Evolutionary conservation across 2,888 invertebrate species (phyloP).

Genomic region (Lithodes maja): DNA sequence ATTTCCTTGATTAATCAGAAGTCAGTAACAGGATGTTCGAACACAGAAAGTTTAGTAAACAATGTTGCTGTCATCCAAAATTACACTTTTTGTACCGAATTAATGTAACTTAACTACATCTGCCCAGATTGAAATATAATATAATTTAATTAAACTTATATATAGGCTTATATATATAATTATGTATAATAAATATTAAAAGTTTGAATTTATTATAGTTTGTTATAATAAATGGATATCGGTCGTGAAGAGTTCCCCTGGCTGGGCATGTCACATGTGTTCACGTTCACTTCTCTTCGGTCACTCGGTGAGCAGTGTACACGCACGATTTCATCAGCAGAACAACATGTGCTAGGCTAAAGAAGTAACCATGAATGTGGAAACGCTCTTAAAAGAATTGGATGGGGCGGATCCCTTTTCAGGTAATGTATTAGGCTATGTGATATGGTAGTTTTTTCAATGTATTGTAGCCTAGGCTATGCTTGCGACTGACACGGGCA

Average conservation of each 20-base stretch:
- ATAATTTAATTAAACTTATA: background rate
- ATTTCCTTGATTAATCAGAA: background rate
- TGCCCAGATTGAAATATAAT: background rate
- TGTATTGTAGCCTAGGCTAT: background rate
- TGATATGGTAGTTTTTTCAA: background rate
- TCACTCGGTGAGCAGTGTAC: too few species aligned
- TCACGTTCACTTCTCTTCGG: too few species aligned
- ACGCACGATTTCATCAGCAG: too few species aligned
- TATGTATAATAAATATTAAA: conserved; percentile 10
- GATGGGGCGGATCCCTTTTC: conserved; percentile 21
- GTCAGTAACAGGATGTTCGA: conserved; percentile 5
- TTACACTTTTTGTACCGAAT: background rate
- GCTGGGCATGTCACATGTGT: too few species aligned
- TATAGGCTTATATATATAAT: conserved; percentile 8
- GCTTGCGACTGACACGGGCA: too few species aligned
- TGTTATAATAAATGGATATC: background rate
- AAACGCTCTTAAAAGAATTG: conserved; percentile 5
- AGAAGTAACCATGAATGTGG: conserved; percentile 20
- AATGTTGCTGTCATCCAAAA: background rate
- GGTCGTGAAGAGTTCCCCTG: too few species aligned
- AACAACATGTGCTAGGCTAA: too few species aligned
- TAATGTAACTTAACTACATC: background rate
- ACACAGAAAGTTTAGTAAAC: conserved; percentile 28
- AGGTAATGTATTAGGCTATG: conserved; percentile 12
- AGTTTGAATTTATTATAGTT: background rate